Percentiles rank a stretch among this genome's conserved stretches.
Evolutionary conservation across 2,888 invertebrate genomes (phyloP).

Genomic region (Allophyes oxyacanthae): DNA sequence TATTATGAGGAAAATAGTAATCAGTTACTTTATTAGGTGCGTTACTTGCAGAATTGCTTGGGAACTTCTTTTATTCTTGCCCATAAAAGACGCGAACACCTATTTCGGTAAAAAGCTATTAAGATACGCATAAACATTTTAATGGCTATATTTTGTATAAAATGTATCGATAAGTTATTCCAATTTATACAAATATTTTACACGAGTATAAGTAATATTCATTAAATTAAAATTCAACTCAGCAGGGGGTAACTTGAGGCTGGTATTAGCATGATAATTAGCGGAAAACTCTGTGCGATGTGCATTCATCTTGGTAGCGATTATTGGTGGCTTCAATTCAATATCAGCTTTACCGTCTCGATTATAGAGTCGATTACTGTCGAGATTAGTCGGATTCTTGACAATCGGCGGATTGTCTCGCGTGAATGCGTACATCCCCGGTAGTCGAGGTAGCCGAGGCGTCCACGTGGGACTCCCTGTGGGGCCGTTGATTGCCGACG

Average conservation of each 20-base stretch:
- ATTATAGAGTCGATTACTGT: constrained; percentile 45
- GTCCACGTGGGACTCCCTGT: constrained; percentile 85
- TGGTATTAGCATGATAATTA: constrained; percentile 81
- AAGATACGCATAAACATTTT: constrained; percentile 42
- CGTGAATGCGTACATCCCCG: constrained; percentile 73
- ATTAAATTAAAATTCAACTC: constrained; percentile 72
- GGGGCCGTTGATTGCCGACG: constrained; percentile 82
- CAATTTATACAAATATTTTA: constrained; percentile 62
- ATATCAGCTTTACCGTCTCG: constrained; percentile 23
- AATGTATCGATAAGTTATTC: constrained; percentile 57
- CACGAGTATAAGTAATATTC: constrained; percentile 57
- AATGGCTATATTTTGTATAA: constrained; percentile 53
- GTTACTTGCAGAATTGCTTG: constrained; percentile 82
- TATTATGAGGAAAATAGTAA: constrained; percentile 83
- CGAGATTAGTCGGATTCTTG: constrained; percentile 46
- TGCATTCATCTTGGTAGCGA: constrained; percentile 66
- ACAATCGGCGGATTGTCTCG: constrained; percentile 74
- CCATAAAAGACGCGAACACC: constrained; percentile 57
- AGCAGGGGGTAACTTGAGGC: constrained; percentile 65
- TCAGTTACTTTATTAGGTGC: constrained; percentile 85
- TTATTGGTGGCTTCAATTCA: constrained; percentile 24
- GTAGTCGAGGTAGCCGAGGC: constrained; percentile 57
- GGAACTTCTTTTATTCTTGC: constrained; percentile 64
- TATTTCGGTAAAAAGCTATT: constrained; percentile 57
- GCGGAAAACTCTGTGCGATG: constrained; percentile 76